Percentiles rank a stretch among this genome's conserved stretches.
These are phyloP conservation scores for Cheirogaleus major DNA, from an alignment of 2,797 vertebrate species.

Conservation along the genomic window DNA sequence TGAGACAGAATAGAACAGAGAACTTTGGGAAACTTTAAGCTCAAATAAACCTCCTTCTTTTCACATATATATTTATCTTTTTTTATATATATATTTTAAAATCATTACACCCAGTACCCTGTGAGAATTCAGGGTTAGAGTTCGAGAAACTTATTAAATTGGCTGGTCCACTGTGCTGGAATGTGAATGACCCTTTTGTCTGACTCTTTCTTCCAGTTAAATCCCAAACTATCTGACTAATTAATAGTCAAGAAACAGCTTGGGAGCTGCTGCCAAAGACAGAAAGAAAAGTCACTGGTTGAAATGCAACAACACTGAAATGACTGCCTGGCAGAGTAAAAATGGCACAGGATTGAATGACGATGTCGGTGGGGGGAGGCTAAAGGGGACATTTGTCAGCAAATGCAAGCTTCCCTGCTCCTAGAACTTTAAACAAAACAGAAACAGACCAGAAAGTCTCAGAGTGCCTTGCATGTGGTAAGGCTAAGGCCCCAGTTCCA, in stretches of 20 bases:
- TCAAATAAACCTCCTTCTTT: constrained; percentile 12
- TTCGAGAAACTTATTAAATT: constrained; percentile 11
- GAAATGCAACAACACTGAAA: background rate
- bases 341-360: background rate
- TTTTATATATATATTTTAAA: background rate
- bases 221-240: constrained; percentile 23
- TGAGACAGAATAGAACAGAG: background rate
- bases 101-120: background rate
- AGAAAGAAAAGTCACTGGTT: background rate
- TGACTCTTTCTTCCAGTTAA: background rate
- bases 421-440: background rate
- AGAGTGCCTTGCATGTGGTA: background rate
- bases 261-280: background rate
- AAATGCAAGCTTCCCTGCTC: background rate
- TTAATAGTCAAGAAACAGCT: background rate
- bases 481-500: background rate
- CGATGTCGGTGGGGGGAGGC: background rate
- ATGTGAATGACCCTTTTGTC: background rate
- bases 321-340: background rate
- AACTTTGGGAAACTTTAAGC: background rate
- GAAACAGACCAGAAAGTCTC: background rate
- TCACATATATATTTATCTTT: background rate
- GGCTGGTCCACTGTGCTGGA: background rate
- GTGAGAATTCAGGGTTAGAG: constrained; percentile 11
- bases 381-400: background rate